Conservation (phyloP, 2,797 vertebrate genomes). For the Myoxocephalus aenaeus region DNA sequence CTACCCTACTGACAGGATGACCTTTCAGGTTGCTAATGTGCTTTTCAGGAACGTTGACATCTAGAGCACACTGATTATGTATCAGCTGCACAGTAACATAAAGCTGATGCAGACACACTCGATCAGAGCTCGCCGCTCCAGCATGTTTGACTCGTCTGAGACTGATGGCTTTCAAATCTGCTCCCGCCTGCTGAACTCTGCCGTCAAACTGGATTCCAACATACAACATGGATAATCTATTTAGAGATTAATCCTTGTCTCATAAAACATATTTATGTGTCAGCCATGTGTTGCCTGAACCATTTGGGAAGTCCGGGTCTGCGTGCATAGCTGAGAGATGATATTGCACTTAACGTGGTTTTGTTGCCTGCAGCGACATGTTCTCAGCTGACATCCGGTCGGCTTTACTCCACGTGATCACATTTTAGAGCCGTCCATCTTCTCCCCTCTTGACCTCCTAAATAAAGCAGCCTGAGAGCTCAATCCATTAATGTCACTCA, state of each 20-base stretch:
- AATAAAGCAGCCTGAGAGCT: conserved; percentile 58
- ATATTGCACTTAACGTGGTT: conserved; percentile 69
- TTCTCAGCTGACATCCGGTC: conserved; percentile 55
- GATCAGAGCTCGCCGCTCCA: conserved; percentile 1
- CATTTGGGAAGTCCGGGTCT: conserved; percentile 19
- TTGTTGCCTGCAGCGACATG: conserved; percentile 59
- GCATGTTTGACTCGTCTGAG: conserved; percentile 31
- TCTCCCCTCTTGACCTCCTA: conserved; percentile 61
- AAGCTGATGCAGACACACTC: conserved; percentile 17
- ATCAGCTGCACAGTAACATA: conserved; percentile 10
- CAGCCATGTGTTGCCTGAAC: conserved; percentile 36
- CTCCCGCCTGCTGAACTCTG: conserved; percentile 35
- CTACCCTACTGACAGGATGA: not conserved
- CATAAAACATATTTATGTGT: conserved; percentile 68
- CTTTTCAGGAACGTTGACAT: not conserved
- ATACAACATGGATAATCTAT: conserved; percentile 61
- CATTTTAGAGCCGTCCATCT: conserved; percentile 56
- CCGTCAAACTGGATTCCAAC: conserved; percentile 41
- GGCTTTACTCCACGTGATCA: conserved; percentile 70
- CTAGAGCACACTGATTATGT: conserved; percentile 13
- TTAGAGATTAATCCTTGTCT: conserved; percentile 75
- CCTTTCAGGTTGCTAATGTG: not conserved
- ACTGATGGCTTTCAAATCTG: conserved; percentile 52
- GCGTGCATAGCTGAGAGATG: conserved; percentile 46
- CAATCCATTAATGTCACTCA: conserved; percentile 70